A percentile compares a stretch with the other conserved stretches of the same genome.
Evolutionary conservation across 2,113 vertebrate genomes (phyloP).

Genomic region (Pterocles burchelli): DNA sequence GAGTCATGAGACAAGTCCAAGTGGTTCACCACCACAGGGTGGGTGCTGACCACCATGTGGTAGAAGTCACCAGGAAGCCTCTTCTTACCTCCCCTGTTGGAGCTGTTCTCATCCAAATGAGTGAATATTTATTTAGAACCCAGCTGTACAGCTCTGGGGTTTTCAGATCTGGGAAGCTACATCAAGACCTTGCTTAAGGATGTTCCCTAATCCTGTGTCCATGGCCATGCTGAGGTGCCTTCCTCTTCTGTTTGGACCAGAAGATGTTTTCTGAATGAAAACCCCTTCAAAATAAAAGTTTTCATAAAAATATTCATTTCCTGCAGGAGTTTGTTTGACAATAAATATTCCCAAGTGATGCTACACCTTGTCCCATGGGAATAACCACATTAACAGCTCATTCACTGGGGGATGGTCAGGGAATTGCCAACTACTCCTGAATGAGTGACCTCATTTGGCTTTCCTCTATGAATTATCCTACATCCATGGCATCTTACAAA

Average conservation of each 20-base stretch:
- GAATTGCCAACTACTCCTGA: not conserved
- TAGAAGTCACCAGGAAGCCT: not conserved
- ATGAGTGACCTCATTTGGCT: not conserved
- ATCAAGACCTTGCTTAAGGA: not conserved
- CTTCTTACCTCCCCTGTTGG: not conserved
- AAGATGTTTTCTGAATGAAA: not conserved
- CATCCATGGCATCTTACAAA: not conserved
- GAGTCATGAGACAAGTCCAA: not conserved
- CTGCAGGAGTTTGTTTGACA: not conserved
- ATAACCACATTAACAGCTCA: not conserved
- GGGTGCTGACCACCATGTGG: not conserved
- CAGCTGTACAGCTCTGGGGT: not conserved
- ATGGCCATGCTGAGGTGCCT: not conserved
- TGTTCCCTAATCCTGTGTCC: rapidly evolving
- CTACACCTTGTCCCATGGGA: not conserved
- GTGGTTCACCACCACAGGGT: rapidly evolving
- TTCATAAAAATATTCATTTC: not conserved
- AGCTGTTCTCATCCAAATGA: not conserved
- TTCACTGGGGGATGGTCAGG: not conserved
- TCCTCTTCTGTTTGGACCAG: not conserved
- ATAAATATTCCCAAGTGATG: not conserved
- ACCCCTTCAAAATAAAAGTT: not conserved
- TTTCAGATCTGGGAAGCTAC: not conserved
- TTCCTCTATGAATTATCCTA: not conserved
- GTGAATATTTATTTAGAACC: not conserved